phyloP scores from a whole-genome alignment of 2,888 invertebrate species.

The Amphipyra tragopoginis region DNA sequence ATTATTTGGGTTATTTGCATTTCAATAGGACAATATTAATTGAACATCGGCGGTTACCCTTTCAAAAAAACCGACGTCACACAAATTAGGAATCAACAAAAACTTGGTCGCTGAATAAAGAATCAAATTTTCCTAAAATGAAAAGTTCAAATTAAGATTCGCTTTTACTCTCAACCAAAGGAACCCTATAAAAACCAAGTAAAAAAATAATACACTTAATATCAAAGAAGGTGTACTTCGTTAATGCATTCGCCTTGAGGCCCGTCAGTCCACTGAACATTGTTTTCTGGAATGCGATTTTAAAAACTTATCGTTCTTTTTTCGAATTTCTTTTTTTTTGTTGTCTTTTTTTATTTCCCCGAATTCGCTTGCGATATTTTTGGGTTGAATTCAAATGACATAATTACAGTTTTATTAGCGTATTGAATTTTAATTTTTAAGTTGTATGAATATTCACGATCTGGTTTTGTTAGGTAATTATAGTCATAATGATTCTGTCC shows the following conservation, averaged over 20 bases:
- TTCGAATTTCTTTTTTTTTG: constrained; percentile 64
- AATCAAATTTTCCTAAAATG: neutral
- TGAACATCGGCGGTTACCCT: too few relatives aligned
- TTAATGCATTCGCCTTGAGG: constrained; percentile 89
- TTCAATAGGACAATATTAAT: too few relatives aligned
- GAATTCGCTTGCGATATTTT: constrained; percentile 70
- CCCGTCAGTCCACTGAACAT: constrained; percentile 84
- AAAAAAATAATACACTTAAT: constrained; percentile 88
- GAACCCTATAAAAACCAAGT: constrained; percentile 67
- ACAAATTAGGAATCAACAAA: neutral
- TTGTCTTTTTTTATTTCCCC: constrained; percentile 70
- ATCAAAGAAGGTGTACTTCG: constrained; percentile 88
- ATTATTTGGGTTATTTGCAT: neutral
- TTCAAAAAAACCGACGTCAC: too few relatives aligned
- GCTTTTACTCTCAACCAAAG: constrained; percentile 22
- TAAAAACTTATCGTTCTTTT: constrained; percentile 75
- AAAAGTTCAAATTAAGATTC: neutral
- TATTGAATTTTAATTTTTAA: constrained; percentile 35
- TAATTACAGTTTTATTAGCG: constrained; percentile 61
- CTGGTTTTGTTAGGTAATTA: neutral
- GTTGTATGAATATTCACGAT: constrained; percentile 25
- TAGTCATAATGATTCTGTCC: too few relatives aligned
- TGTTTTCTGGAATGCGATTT: constrained; percentile 88
- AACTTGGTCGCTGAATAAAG: neutral
- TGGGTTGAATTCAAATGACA: constrained; percentile 72